phyloP scores from a whole-genome alignment of 1,140 invertebrate species.

The Ephestia elutella region DNA sequence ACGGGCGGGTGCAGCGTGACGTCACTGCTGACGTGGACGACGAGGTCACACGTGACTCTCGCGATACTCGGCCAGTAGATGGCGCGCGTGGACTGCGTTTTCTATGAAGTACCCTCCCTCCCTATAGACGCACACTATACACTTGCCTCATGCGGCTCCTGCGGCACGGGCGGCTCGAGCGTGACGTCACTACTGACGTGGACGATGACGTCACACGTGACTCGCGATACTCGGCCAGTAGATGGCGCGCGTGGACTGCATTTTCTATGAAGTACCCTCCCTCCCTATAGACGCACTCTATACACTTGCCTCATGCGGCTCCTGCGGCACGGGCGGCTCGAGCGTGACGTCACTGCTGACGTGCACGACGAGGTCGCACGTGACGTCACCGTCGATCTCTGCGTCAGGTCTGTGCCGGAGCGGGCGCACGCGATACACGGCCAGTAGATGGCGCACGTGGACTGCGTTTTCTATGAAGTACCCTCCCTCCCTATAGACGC shows the following conservation, averaged over 20 bases:
- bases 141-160: conserved; percentile 23
- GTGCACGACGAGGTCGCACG: conserved; percentile 14
- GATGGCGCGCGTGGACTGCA: conserved; percentile 79
- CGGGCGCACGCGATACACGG: conserved; percentile 87
- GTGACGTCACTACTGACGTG: conserved; percentile 37
- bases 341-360: conserved; percentile 38
- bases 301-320: conserved; percentile 25
- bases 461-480: conserved; percentile 85
- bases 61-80: conserved; percentile 83
- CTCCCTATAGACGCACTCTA: too few species aligned
- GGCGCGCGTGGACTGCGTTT: conserved; percentile 78
- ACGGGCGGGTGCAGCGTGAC: conserved; percentile 39
- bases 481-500: too few species aligned
- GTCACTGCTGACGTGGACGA: conserved; percentile 33
- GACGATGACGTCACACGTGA: conserved; percentile 16
- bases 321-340: conserved; percentile 32
- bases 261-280: conserved; percentile 87
- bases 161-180: conserved; percentile 34
- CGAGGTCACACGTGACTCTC: conserved; percentile 70
- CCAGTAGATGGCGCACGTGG: conserved; percentile 80
- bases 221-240: conserved; percentile 85
- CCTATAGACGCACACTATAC: too few species aligned
- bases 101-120: conserved; percentile 88
- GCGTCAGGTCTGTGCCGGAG: too few species aligned
- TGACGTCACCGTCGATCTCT: too few species aligned